phyloP scores from a whole-genome alignment of 2,797 vertebrate species.

The Hemibagrus guttatus region DNA sequence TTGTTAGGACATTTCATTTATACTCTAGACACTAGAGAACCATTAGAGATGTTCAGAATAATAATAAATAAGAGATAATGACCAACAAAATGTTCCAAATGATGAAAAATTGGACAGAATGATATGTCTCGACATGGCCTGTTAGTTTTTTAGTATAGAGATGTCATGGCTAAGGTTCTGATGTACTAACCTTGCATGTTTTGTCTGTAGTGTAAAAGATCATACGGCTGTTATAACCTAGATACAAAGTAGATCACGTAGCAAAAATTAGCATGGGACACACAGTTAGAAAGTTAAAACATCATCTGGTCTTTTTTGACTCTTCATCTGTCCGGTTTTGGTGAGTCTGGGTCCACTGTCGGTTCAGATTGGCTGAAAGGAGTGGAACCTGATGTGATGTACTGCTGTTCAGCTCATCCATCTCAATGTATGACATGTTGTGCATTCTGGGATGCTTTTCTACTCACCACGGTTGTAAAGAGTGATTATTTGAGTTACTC shows the following conservation, averaged over 20 bases:
- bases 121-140: not conserved
- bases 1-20: not conserved
- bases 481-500: not conserved
- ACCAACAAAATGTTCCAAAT: not conserved
- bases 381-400: not conserved
- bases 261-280: too few species aligned
- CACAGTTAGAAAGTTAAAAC: too few species aligned
- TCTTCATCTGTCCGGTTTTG: not conserved
- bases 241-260: too few species aligned
- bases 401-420: not conserved
- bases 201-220: too few species aligned
- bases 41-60: not conserved
- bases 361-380: not conserved
- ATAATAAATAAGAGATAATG: not conserved
- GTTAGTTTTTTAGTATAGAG: too few species aligned
- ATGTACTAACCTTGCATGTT: not conserved
- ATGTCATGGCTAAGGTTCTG: not conserved
- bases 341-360: not conserved
- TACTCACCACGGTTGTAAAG: not conserved
- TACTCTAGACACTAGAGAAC: not conserved
- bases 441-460: not conserved
- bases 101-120: not conserved
- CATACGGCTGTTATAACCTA: not conserved
- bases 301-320: too few species aligned
- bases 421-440: not conserved